Percentiles rank a stretch among this genome's conserved stretches.
Conservation (phyloP, 2,113 vertebrate species). For the Zosterops japonicus region DNA sequence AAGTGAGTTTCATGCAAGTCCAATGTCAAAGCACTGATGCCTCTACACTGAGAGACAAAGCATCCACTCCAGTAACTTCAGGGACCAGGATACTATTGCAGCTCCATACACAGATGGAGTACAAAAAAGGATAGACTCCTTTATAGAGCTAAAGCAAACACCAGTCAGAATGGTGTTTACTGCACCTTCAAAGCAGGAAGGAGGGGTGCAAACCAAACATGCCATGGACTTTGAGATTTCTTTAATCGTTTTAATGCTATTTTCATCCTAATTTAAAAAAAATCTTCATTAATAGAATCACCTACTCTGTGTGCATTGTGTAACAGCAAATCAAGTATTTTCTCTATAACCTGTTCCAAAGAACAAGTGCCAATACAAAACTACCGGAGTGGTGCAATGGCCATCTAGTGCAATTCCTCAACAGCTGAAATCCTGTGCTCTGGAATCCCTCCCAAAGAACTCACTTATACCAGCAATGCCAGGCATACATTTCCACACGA, state of each 20-base stretch:
- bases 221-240: not conserved
- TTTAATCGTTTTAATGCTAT: not conserved
- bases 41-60: not conserved
- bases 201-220: fast-evolving
- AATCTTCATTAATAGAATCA: not conserved
- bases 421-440: not conserved
- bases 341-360: not conserved
- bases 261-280: not conserved
- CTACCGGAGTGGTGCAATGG: not conserved
- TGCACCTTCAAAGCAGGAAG: not conserved
- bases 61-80: not conserved
- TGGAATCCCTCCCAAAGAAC: not conserved
- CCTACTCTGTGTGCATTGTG: not conserved
- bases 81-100: not conserved
- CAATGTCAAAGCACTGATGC: not conserved
- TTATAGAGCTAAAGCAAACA: not conserved
- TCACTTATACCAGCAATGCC: not conserved
- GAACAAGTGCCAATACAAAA: not conserved
- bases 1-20: not conserved
- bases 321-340: not conserved
- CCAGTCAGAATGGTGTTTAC: not conserved
- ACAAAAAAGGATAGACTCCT: not conserved
- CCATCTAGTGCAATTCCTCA: not conserved
- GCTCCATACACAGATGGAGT: fast-evolving
- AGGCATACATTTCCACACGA: not conserved